Base-by-base conservation (phyloP, 2,888 invertebrate species). In the Julus scanicus region DNA sequence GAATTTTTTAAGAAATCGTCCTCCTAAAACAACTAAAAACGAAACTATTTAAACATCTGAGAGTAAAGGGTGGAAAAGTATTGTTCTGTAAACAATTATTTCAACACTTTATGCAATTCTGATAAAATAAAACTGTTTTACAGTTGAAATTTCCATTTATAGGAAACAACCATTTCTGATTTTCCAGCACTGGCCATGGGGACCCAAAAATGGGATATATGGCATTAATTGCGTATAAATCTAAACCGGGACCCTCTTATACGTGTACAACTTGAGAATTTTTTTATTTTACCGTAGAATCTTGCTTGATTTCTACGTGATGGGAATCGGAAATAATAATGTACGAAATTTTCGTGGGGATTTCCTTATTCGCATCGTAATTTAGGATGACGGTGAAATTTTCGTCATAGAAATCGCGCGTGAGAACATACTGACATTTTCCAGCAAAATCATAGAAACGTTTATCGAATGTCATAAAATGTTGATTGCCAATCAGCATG, bases 381-480 rank as follows among this genome's bases (percentile, higher is more conserved):
- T 95, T 95, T 15, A 95, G 94, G 87, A 95, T 93, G 9, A 98
- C 93, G 0, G 96, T 95, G 94, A 98, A 98, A 93, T 97, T 97
- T 89, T 96, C 95, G 92, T 97, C 95, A 20, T 95, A 94, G 91
- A 95, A 95, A 92, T 98, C 98, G 90, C 96, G 95, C 0, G 95
- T 95, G 8, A 98, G 93, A 0, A 98, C 93, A 92, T 98, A 98
- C 91, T 95, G 95, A 93, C 98, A 98, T 87, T 94, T 94, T 71
- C 97, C 97, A 88, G 92, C 95, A 94, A 97, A 95, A 9, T 95
- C 95, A 90, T 95, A 93, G 91, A 96, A 95, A 90, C 95, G 94
- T 0, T 96, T 96, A 92, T 98, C 98, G 92, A 97, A 98, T 0
- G 97, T 97, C 93, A 97, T 96, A 92, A 97, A 94, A 92, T 97